phyloP scores from a whole-genome alignment of 2,113 vertebrate species.

The Eptesicus fuscus region DNA sequence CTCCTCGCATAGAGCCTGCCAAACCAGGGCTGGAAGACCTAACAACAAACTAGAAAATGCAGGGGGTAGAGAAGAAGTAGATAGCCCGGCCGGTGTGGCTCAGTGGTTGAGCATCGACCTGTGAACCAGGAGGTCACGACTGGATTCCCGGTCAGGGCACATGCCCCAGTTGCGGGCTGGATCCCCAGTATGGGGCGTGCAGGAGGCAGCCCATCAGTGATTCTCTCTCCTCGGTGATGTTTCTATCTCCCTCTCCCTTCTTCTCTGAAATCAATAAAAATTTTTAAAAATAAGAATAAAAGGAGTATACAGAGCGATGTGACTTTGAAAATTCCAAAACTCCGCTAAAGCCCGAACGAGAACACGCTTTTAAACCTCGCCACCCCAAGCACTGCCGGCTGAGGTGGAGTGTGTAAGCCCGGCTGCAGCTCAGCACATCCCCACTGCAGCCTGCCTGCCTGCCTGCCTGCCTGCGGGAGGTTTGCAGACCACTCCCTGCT shows the following conservation, averaged over 20 bases:
- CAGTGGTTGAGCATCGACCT: no score
- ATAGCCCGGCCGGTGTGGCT: not conserved
- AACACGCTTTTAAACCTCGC: not conserved
- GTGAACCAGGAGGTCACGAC: no score
- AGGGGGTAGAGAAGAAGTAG: not conserved
- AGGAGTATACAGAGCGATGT: not conserved
- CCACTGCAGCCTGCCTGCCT: not conserved
- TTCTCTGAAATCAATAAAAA: no score
- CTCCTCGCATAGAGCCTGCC: not conserved
- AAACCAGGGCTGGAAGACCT: not conserved
- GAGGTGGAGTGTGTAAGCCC: not conserved
- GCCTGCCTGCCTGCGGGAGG: not conserved
- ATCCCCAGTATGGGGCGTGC: no score
- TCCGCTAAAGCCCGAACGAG: not conserved
- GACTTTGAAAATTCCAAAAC: not conserved
- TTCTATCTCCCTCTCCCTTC: no score
- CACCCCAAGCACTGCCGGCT: not conserved
- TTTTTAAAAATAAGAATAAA: not conserved
- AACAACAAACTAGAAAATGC: not conserved
- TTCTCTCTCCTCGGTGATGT: no score
- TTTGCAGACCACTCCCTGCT: conserved; percentile 13
- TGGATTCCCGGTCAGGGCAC: no score
- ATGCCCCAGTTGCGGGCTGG: accelerated
- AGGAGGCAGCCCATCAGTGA: no score
- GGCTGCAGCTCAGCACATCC: not conserved